A percentile compares a stretch with the other conserved stretches of the same genome.
Evolutionary conservation across 2,797 vertebrate genomes (phyloP).

Genomic region (Toxotes lorentzi): DNA sequence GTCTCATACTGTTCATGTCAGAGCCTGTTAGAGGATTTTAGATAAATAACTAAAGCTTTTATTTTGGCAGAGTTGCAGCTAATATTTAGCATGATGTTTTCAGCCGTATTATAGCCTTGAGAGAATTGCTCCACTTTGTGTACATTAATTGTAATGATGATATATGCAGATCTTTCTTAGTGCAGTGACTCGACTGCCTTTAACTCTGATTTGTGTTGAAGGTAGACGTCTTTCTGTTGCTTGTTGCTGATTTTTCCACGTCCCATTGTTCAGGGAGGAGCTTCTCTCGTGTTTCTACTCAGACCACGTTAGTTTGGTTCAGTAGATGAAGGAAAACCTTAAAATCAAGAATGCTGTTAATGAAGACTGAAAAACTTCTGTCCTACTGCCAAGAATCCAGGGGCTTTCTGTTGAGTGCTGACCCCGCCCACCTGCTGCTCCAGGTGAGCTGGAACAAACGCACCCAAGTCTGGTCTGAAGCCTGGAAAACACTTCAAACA

Average conservation of each 20-base stretch:
- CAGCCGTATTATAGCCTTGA: conserved; percentile 49
- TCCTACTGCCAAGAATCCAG: conserved; percentile 1
- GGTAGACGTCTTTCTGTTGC: conserved; percentile 56
- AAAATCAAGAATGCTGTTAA: neutral
- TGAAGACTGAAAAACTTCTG: neutral
- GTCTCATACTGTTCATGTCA: conserved; percentile 22
- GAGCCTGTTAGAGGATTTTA: conserved; percentile 35
- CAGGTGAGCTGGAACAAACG: conserved; percentile 11
- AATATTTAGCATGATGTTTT: conserved; percentile 78
- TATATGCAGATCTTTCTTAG: conserved; percentile 65
- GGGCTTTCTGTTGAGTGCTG: neutral
- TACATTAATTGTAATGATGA: conserved; percentile 39
- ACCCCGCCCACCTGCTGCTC: conserved; percentile 23
- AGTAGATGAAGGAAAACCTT: conserved; percentile 5
- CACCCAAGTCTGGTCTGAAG: conserved; percentile 25
- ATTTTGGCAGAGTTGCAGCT: conserved; percentile 62
- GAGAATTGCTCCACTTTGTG: conserved; percentile 28
- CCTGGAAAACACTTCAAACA: rapidly evolving
- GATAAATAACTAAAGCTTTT: conserved; percentile 55
- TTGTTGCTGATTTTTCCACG: conserved; percentile 37
- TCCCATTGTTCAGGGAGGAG: conserved; percentile 62
- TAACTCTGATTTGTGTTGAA: conserved; percentile 68
- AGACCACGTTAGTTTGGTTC: neutral
- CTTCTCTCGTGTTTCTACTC: conserved; percentile 39
- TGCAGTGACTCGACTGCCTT: conserved; percentile 65